Percentiles rank a stretch among this genome's conserved stretches.
Conservation (phyloP, 2,888 invertebrate species). For the Erebia palarica region DNA sequence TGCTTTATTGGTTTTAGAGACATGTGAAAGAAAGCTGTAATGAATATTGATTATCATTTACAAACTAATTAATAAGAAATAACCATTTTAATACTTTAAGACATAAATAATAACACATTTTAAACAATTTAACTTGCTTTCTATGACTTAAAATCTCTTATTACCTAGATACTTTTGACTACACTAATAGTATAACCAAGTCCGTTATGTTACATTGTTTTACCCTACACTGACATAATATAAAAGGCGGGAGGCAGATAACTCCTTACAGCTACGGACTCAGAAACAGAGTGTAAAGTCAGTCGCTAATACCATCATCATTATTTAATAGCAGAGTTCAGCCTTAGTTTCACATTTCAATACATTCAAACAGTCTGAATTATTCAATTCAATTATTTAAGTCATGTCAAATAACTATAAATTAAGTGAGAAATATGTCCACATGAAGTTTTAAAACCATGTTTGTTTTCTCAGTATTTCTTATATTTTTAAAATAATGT, state of each 20-base stretch:
- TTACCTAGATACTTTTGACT: slow-evolving; percentile 71
- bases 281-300: slow-evolving; percentile 71
- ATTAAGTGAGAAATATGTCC: not conserved
- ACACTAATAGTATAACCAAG: slow-evolving; percentile 82
- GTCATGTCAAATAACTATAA: not conserved
- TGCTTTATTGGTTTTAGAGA: slow-evolving; percentile 72
- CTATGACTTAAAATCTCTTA: slow-evolving; percentile 83
- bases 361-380: not conserved
- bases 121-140: slow-evolving; percentile 82
- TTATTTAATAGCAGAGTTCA: slow-evolving; percentile 31
- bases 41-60: slow-evolving; percentile 76
- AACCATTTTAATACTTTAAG: slow-evolving; percentile 83
- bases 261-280: slow-evolving; percentile 76
- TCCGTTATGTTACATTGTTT: slow-evolving; percentile 75
- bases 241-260: slow-evolving; percentile 82
- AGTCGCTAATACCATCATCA: slow-evolving; percentile 27
- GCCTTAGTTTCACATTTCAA: not conserved
- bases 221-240: slow-evolving; percentile 78
- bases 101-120: slow-evolving; percentile 83
- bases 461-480: no score
- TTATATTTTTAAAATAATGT: slow-evolving; percentile 2
- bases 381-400: not conserved
- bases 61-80: slow-evolving; percentile 83
- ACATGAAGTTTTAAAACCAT: no score
- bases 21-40: slow-evolving; percentile 60